Evolutionary conservation across 1,140 invertebrate genomes (phyloP).

Genomic region (Drosophila tani): DNA sequence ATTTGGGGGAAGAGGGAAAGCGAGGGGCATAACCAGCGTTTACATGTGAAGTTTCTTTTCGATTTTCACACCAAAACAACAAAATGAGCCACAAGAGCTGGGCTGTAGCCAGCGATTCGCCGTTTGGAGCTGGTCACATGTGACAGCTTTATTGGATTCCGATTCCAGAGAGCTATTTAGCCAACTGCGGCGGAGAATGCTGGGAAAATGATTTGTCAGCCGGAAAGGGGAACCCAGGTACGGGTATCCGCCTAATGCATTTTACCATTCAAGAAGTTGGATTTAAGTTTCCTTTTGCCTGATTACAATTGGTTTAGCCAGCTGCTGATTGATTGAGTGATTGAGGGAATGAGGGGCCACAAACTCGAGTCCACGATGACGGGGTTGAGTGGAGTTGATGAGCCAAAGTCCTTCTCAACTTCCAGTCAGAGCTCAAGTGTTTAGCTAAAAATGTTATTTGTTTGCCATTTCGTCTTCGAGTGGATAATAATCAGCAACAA

Average conservation of each 20-base stretch:
- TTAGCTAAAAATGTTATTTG: constrained; percentile 41
- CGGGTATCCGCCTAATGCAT: constrained; percentile 70
- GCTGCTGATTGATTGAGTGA: constrained; percentile 79
- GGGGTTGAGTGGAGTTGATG: constrained; percentile 31
- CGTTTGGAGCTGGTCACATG: constrained; percentile 63
- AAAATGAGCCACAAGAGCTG: constrained; percentile 42
- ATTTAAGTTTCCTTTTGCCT: constrained; percentile 35
- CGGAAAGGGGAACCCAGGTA: constrained; percentile 8
- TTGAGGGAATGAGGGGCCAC: constrained; percentile 37
- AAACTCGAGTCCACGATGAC: constrained; percentile 13
- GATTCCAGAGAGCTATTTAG: constrained; percentile 75
- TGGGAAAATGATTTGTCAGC: constrained; percentile 74
- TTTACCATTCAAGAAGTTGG: constrained; percentile 64
- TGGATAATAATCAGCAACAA: constrained; percentile 21
- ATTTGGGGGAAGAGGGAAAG: not conserved
- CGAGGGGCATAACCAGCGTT: constrained; percentile 21
- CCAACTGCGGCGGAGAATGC: constrained; percentile 56
- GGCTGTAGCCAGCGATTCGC: constrained; percentile 40
- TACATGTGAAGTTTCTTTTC: constrained; percentile 73
- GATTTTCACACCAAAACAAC: constrained; percentile 80
- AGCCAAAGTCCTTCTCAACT: constrained; percentile 28
- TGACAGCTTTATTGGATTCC: constrained; percentile 82
- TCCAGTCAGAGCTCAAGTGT: constrained; percentile 23
- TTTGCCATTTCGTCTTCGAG: constrained; percentile 37
- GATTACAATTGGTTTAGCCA: constrained; percentile 76